A percentile compares a stretch with the other conserved stretches of the same genome.
These are phyloP conservation scores for Acronicta aceris DNA, from an alignment of 2,888 invertebrate species.

Conservation along the genomic window DNA sequence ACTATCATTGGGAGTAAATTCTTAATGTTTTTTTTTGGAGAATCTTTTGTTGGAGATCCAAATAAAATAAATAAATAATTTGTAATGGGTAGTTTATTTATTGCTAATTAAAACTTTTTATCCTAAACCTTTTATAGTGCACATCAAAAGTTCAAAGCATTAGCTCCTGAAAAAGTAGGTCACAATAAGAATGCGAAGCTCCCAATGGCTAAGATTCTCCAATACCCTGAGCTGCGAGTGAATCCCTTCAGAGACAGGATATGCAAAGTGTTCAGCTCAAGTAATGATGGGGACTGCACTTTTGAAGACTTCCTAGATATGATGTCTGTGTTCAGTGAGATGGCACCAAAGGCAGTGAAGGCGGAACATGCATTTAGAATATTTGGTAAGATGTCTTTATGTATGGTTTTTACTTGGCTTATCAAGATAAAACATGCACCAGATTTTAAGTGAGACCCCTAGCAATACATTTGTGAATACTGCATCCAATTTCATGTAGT, in stretches of 20 bases:
- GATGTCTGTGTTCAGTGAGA: conserved; percentile 98
- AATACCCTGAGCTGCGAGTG: conserved; percentile 95
- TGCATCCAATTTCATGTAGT: too few species aligned
- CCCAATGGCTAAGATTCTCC: conserved; percentile 94
- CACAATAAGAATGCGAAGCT: conserved; percentile 96
- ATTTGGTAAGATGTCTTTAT: conserved; percentile 91
- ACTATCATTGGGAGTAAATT: too few species aligned
- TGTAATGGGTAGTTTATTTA: too few species aligned
- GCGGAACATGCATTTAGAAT: conserved; percentile 98
- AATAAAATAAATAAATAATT: too few species aligned
- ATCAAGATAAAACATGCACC: too few species aligned
- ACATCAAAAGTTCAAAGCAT: conserved; percentile 96
- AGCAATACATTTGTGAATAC: too few species aligned
- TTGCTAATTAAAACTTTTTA: not conserved
- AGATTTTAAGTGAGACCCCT: too few species aligned
- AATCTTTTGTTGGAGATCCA: too few species aligned
- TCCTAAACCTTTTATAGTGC: conserved; percentile 89
- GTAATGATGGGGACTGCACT: conserved; percentile 96
- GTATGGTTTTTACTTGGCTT: too few species aligned
- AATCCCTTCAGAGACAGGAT: conserved; percentile 98
- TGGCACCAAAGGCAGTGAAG: conserved; percentile 97
- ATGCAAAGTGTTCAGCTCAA: conserved; percentile 96
- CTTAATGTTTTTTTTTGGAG: too few species aligned
- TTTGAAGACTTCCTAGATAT: conserved; percentile 99
- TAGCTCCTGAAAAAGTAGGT: conserved; percentile 97